Evolutionary conservation across 2,888 invertebrate genomes (phyloP).

Genomic region (Zelleria hepariella): DNA sequence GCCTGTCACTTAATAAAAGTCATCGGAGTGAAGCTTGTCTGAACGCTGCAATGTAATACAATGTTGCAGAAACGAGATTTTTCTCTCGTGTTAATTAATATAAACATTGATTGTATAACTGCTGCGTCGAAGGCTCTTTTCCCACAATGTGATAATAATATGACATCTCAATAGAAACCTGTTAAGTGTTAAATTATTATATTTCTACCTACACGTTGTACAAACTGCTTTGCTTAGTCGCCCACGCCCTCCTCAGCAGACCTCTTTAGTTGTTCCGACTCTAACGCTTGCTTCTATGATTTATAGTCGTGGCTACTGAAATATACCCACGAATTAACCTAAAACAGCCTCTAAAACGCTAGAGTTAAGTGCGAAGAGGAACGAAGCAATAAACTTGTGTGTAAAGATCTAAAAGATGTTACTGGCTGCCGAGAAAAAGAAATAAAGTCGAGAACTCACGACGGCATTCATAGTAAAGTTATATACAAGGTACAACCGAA

Average conservation of each 20-base stretch:
- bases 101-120: no score
- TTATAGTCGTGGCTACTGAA: not conserved
- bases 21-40: no score
- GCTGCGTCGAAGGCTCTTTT: no score
- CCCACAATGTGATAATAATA: no score
- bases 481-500: not conserved
- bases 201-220: no score
- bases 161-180: no score
- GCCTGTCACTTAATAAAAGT: no score
- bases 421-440: not conserved
- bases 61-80: no score
- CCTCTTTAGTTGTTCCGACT: not conserved
- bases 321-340: not conserved
- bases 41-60: no score
- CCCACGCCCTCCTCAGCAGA: not conserved
- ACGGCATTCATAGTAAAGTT: not conserved
- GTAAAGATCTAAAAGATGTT: not conserved
- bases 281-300: not conserved
- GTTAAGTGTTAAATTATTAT: no score
- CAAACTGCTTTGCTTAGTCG: not conserved
- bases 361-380: not conserved
- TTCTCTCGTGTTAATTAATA: no score
- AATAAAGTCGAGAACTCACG: not conserved
- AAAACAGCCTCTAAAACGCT: not conserved
- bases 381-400: not conserved